Conservation (phyloP, 2,888 invertebrate species). For the Cantharis lateralis region DNA sequence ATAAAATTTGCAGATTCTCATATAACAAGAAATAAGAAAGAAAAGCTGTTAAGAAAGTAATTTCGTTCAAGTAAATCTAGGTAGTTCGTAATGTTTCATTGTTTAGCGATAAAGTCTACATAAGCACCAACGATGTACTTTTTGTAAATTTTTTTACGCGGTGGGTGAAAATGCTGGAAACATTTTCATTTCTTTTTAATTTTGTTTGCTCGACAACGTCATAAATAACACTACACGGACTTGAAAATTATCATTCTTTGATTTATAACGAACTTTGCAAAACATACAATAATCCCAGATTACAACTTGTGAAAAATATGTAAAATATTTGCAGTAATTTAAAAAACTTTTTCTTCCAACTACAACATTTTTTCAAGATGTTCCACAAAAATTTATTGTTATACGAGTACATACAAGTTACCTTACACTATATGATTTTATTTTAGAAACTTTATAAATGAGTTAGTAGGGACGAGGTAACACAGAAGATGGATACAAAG, state of each 20-base stretch:
- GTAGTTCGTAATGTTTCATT: slow-evolving; percentile 3
- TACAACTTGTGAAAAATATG: slow-evolving; percentile 8
- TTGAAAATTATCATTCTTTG: slow-evolving; percentile 29
- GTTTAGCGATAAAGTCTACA: not conserved
- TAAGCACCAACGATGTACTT: not conserved
- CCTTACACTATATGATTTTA: not conserved
- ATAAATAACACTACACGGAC: slow-evolving; percentile 24
- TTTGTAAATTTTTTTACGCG: slow-evolving; percentile 14
- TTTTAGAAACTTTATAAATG: slow-evolving; percentile 5
- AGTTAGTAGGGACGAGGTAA: slow-evolving; percentile 9
- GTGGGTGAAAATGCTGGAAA: slow-evolving; percentile 15
- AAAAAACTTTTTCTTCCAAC: not conserved
- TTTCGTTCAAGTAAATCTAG: not conserved
- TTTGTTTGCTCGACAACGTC: slow-evolving; percentile 20
- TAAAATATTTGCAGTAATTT: not conserved
- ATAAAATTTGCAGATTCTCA: not conserved
- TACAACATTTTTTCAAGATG: not conserved
- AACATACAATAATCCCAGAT: slow-evolving; percentile 2
- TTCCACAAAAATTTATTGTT: not conserved
- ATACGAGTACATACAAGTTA: not conserved
- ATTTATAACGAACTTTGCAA: slow-evolving; percentile 27
- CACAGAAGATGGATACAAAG: slow-evolving; percentile 4
- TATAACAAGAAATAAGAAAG: not conserved
- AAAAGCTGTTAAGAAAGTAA: slow-evolving; percentile 1
- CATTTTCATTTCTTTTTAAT: slow-evolving; percentile 25